Evolutionary conservation across 2,113 vertebrate species (phyloP).

Genomic region (Oreochromis aureus): DNA sequence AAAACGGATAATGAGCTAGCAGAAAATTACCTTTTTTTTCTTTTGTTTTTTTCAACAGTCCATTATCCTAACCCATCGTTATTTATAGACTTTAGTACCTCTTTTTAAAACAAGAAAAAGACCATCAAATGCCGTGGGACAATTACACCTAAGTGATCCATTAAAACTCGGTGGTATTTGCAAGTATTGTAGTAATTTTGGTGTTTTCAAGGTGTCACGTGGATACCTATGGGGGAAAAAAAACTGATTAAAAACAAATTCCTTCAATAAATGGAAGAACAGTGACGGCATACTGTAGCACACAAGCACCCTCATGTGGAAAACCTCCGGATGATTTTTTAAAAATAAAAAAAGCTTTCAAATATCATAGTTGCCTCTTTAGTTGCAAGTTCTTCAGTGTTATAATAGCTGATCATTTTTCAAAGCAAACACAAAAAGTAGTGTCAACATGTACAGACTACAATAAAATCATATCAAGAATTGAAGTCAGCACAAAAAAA

Average conservation of each 20-base stretch:
- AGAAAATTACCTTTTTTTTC: neutral
- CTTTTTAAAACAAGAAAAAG: neutral
- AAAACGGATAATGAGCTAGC: neutral
- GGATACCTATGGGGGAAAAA: neutral
- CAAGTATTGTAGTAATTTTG: neutral
- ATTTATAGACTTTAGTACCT: neutral
- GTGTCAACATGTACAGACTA: fast-evolving
- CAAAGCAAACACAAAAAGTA: neutral
- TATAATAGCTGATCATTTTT: neutral
- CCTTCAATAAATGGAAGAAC: neutral
- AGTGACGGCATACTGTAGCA: neutral
- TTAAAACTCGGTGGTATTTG: neutral
- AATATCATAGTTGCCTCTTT: neutral
- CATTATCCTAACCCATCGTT: neutral
- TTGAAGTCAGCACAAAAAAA: neutral
- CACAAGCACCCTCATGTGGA: neutral
- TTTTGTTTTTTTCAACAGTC: neutral
- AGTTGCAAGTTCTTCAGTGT: neutral
- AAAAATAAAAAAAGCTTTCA: neutral
- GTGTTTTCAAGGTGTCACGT: neutral
- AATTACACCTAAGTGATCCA: neutral
- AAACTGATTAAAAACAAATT: neutral
- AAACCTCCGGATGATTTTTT: neutral
- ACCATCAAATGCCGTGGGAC: neutral
- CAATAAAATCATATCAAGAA: neutral